These are phyloP conservation scores for Catalaphyllia jardinei DNA, from an alignment of 64 coral and sea anemone species.

Conservation along the genomic window DNA sequence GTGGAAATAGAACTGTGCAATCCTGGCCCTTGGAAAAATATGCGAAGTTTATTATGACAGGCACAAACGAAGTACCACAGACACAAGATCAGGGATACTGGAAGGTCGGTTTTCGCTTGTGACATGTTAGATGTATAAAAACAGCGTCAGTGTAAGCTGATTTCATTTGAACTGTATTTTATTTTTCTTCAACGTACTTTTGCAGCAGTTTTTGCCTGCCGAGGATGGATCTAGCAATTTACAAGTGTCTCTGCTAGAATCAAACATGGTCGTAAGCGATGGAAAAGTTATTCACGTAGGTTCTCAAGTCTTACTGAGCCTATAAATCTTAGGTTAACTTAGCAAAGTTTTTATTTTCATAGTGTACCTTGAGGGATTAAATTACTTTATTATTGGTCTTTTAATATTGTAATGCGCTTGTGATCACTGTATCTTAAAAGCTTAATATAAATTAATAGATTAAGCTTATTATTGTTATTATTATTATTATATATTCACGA, in stretches of 20 bases:
- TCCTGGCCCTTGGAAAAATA: slow-evolving; percentile 90
- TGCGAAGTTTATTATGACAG: slow-evolving; percentile 67
- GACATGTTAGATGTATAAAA: background rate
- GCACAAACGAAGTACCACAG: background rate
- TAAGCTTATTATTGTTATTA: no score
- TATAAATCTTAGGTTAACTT: no score
- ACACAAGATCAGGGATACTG: slow-evolving; percentile 61
- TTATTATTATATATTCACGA: no score
- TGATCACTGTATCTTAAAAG: no score
- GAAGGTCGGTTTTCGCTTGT: slow-evolving; percentile 58
- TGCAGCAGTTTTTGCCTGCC: slow-evolving; percentile 18
- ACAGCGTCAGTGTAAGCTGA: background rate
- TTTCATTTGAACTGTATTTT: background rate
- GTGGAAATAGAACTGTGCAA: background rate
- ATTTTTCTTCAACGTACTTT: background rate
- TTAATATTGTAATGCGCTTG: no score
- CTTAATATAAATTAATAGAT: no score
- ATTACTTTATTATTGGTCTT: no score
- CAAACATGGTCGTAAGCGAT: slow-evolving; percentile 30
- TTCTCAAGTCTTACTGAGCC: background rate
- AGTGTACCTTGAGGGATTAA: no score
- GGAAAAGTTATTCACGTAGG: slow-evolving; percentile 45
- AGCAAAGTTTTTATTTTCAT: no score
- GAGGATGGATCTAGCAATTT: background rate
- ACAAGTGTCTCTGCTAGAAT: slow-evolving; percentile 4